These are phyloP conservation scores for Cancer borealis DNA, from an alignment of 2,888 invertebrate genomes.

Conservation along the genomic window DNA sequence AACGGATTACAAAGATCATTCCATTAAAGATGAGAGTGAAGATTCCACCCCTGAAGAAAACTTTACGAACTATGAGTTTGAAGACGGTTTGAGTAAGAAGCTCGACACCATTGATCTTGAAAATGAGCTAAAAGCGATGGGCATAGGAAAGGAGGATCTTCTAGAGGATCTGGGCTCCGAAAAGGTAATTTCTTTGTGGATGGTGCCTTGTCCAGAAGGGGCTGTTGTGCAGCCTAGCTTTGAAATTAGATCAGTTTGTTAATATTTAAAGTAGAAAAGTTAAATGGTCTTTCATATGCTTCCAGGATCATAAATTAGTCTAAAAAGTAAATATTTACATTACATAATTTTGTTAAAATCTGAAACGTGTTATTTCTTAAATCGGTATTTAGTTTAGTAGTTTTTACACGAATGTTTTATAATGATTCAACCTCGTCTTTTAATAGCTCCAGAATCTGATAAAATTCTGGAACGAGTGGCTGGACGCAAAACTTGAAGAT, in stretches of 20 bases:
- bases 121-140: background rate
- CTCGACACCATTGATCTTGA: background rate
- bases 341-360: too few relatives aligned
- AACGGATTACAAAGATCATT: background rate
- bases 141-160: background rate
- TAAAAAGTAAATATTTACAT: too few relatives aligned
- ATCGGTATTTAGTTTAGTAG: too few relatives aligned
- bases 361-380: too few relatives aligned
- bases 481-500: background rate
- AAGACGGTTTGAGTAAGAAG: background rate
- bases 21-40: background rate
- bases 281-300: too few relatives aligned
- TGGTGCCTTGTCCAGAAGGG: too few relatives aligned
- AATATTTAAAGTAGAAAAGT: too few relatives aligned
- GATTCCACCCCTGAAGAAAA: background rate
- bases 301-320: too few relatives aligned
- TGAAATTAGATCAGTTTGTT: too few relatives aligned
- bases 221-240: too few relatives aligned
- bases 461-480: background rate
- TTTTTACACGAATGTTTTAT: too few relatives aligned
- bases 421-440: background rate
- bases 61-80: background rate
- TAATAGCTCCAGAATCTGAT: background rate
- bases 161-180: background rate
- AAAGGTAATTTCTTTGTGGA: background rate